A percentile compares a stretch with the other conserved stretches of the same genome.
These are phyloP conservation scores for Galago senegalensis DNA, from an alignment of 2,797 vertebrate species.

Conservation along the genomic window DNA sequence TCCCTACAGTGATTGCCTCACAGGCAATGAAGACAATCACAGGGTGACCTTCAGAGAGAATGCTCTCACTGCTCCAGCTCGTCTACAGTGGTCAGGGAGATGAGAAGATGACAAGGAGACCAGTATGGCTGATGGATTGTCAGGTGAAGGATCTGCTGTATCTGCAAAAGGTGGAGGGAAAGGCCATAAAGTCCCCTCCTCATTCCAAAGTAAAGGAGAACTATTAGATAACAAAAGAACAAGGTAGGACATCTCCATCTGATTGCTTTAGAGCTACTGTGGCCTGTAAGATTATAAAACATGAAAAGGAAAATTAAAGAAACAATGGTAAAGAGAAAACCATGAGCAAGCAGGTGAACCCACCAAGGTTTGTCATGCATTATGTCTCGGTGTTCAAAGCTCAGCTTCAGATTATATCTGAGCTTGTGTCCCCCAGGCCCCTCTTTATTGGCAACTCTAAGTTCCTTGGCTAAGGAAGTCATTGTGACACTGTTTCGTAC, in stretches of 20 bases:
- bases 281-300: not conserved
- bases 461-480: not conserved
- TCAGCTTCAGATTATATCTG: not conserved
- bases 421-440: not conserved
- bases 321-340: not conserved
- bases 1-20: not conserved
- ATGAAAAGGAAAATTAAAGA: conserved; percentile 47
- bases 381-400: not conserved
- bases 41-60: conserved; percentile 72
- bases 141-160: conserved; percentile 58
- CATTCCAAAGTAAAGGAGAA: conserved; percentile 70
- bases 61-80: conserved; percentile 44
- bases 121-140: conserved; percentile 38
- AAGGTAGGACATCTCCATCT: not conserved
- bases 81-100: conserved; percentile 79
- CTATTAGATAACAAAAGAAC: conserved; percentile 40
- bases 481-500: not conserved
- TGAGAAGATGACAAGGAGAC: conserved; percentile 78
- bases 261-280: conserved; percentile 29
- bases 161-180: not conserved
- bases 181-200: not conserved
- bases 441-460: not conserved
- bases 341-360: not conserved
- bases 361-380: not conserved
- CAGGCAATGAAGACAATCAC: not conserved